Evolutionary conservation across 2,888 invertebrate genomes (phyloP).

Genomic region (Drosophila vallismaia): DNA sequence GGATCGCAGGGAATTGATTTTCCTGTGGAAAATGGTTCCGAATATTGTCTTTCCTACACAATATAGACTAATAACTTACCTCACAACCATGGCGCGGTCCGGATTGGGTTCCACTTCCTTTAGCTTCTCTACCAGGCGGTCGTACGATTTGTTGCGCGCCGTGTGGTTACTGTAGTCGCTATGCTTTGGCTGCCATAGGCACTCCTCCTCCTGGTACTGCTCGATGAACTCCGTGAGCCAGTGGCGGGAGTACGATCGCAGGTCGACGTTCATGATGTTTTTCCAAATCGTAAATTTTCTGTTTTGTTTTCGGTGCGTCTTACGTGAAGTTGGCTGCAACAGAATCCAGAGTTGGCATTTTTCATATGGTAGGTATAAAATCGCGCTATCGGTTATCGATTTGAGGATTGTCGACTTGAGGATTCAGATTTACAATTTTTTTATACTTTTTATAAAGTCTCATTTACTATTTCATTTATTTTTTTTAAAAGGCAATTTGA

Average conservation of each 20-base stretch:
- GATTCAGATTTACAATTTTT: neutral
- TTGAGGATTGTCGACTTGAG: neutral
- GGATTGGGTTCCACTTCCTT: constrained; percentile 83
- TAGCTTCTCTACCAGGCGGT: constrained; percentile 81
- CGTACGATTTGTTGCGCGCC: constrained; percentile 82
- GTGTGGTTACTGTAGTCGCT: constrained; percentile 83
- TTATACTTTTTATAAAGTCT: neutral
- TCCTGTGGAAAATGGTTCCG: constrained; percentile 52
- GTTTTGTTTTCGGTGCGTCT: constrained; percentile 74
- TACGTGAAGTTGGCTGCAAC: constrained; percentile 64
- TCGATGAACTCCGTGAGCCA: constrained; percentile 83
- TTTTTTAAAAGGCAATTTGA: too few species aligned
- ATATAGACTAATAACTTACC: constrained; percentile 1
- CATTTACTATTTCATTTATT: too few species aligned
- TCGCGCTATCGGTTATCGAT: neutral
- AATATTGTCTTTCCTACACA: neutral
- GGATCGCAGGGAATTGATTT: constrained; percentile 82
- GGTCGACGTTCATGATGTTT: constrained; percentile 59
- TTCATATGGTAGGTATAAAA: neutral
- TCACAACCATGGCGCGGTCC: constrained; percentile 82
- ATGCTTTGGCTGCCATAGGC: constrained; percentile 83
- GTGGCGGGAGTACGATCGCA: constrained; percentile 82
- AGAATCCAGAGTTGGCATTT: constrained; percentile 11
- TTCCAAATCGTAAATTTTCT: constrained; percentile 37
- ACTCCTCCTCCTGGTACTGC: constrained; percentile 82